Evolutionary conservation across 1,140 invertebrate genomes (phyloP).

Genomic region (Ptiloglossa arizonensis): DNA sequence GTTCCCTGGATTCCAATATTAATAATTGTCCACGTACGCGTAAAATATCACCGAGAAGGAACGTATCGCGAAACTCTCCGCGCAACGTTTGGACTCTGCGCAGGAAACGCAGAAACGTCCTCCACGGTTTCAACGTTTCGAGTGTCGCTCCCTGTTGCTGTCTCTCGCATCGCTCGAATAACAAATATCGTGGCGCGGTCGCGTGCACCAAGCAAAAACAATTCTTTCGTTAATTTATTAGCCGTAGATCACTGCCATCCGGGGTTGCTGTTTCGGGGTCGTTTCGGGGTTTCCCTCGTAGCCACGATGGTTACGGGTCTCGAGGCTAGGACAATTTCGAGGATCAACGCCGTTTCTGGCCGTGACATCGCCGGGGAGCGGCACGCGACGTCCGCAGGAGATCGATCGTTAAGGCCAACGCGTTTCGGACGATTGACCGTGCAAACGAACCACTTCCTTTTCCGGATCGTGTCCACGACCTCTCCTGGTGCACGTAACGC

Average conservation of each 20-base stretch:
- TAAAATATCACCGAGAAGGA: neutral
- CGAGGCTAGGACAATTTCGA: slow-evolving; percentile 61
- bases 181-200: slow-evolving; percentile 33
- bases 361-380: slow-evolving; percentile 51
- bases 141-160: slow-evolving; percentile 4
- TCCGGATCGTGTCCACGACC: slow-evolving; percentile 43
- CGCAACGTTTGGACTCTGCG: no score
- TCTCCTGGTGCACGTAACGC: slow-evolving; percentile 25
- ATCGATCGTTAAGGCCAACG: slow-evolving; percentile 65
- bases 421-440: slow-evolving; percentile 69
- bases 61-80: neutral
- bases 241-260: slow-evolving; percentile 56
- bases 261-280: slow-evolving; percentile 36
- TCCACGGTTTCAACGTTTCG: slow-evolving; percentile 22
- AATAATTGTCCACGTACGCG: neutral
- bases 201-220: slow-evolving; percentile 29
- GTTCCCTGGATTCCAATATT: neutral
- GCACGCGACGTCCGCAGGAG: slow-evolving; percentile 64
- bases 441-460: slow-evolving; percentile 70
- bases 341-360: slow-evolving; percentile 62
- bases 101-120: neutral
- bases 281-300: slow-evolving; percentile 39
- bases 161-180: slow-evolving; percentile 28
- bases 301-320: no score
- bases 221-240: slow-evolving; percentile 66